Evolutionary conservation across 37 sponge, comb jelly and placozoan genomes (phyloP).

Genomic region (Chondrosia reniformis): DNA sequence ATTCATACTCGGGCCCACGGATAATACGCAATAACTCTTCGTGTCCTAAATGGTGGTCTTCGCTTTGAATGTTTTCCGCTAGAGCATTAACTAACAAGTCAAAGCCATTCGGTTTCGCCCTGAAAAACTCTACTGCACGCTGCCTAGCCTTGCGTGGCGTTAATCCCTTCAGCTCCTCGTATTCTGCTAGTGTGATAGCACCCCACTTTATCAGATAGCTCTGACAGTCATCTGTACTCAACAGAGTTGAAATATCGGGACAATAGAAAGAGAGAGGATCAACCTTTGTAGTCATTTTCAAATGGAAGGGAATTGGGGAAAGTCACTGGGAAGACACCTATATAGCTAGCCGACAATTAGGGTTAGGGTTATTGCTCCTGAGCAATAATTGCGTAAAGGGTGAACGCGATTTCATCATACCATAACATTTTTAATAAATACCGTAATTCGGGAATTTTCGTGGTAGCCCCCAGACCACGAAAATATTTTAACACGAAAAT

Average conservation of each 20-base stretch:
- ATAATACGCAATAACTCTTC: background rate
- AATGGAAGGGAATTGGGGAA: too few relatives aligned
- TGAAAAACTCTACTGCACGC: background rate
- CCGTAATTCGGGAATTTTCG: too few relatives aligned
- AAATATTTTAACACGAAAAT: too few relatives aligned
- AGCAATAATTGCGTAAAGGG: too few relatives aligned
- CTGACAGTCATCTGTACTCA: background rate
- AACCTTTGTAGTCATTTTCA: background rate
- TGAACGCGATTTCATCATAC: too few relatives aligned
- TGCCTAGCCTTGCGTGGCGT: background rate
- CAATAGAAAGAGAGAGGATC: background rate
- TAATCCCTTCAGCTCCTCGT: background rate
- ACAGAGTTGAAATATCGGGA: background rate
- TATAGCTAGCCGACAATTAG: too few relatives aligned
- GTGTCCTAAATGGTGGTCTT: background rate
- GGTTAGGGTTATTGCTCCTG: too few relatives aligned
- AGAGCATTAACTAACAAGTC: background rate
- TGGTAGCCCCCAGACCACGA: too few relatives aligned
- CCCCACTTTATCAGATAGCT: background rate
- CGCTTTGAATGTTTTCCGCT: background rate
- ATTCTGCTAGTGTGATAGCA: background rate
- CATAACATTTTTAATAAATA: too few relatives aligned
- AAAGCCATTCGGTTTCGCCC: background rate
- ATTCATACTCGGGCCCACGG: background rate
- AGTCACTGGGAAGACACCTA: too few relatives aligned